A percentile compares a stretch with the other conserved stretches of the same genome.
Evolutionary conservation across 2,888 invertebrate species (phyloP).

Genomic region (Synanthedon andrenaeformis): DNA sequence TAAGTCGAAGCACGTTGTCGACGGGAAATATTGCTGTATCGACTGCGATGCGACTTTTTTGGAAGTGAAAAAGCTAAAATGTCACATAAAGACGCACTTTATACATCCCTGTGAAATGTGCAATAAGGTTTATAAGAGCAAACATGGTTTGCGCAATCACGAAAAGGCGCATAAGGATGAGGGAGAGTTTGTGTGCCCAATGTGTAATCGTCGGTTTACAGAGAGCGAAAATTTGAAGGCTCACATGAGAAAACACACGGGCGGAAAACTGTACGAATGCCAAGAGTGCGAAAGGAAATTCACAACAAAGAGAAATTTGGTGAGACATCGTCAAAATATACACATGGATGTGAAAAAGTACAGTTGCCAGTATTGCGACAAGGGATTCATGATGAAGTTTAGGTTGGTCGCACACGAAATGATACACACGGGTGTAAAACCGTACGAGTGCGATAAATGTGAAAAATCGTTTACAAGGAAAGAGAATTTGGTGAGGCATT

Average conservation of each 20-base stretch:
- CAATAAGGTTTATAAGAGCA: not conserved
- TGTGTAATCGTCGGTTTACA: not conserved
- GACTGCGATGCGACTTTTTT: not conserved
- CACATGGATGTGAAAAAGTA: too few relatives aligned
- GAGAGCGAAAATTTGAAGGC: not conserved
- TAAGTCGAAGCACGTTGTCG: not conserved
- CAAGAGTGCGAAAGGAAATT: too few relatives aligned
- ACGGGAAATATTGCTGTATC: not conserved
- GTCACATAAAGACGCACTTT: not conserved
- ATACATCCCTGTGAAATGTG: not conserved
- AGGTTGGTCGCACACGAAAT: too few relatives aligned
- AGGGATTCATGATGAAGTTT: too few relatives aligned
- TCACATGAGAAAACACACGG: not conserved
- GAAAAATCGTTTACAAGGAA: too few relatives aligned
- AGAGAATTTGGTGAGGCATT: too few relatives aligned
- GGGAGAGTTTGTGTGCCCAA: not conserved
- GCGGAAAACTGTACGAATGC: not conserved
- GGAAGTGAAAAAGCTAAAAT: not conserved
- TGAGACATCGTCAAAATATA: too few relatives aligned
- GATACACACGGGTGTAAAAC: too few relatives aligned
- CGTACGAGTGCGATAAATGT: too few relatives aligned
- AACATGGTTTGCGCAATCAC: not conserved
- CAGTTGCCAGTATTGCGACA: too few relatives aligned
- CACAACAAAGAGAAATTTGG: too few relatives aligned
- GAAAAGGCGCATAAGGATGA: not conserved